Conservation (phyloP, 2,888 invertebrate genomes). For the Nomada lathburiana region DNA sequence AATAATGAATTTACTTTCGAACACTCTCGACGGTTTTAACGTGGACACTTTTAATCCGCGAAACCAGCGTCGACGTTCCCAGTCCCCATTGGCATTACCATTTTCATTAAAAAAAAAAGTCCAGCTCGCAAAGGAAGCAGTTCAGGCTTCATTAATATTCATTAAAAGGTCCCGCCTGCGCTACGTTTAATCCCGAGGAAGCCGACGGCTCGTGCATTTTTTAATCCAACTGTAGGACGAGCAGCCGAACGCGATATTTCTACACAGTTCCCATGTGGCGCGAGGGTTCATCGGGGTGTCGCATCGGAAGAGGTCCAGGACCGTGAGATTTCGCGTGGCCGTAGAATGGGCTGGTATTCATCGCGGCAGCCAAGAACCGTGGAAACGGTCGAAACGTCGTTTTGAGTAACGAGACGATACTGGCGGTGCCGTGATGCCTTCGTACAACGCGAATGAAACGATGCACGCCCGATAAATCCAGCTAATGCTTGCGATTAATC, state of each 20-base stretch:
- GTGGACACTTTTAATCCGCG: not conserved
- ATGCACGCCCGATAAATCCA: constrained; percentile 79
- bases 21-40: no score
- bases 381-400: constrained; percentile 64
- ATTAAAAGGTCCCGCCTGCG: not conserved
- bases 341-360: constrained; percentile 29
- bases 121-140: not conserved
- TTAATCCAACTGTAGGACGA: constrained; percentile 11
- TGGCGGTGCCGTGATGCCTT: constrained; percentile 54
- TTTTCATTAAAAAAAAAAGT: constrained; percentile 8
- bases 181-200: not conserved
- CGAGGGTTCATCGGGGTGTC: constrained; percentile 51
- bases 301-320: constrained; percentile 41
- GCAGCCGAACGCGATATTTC: constrained; percentile 46
- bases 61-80: not conserved
- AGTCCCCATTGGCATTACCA: constrained; percentile 3
- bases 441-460: constrained; percentile 62
- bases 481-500: constrained; percentile 79
- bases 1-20: not conserved
- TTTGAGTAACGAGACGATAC: constrained; percentile 73
- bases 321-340: constrained; percentile 50
- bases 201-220: not conserved
- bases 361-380: constrained; percentile 51
- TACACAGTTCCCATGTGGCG: constrained; percentile 44
- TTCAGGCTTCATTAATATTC: constrained; percentile 13